Base-by-base conservation (phyloP, 2,888 invertebrate species). In the Brenthis ino region DNA sequence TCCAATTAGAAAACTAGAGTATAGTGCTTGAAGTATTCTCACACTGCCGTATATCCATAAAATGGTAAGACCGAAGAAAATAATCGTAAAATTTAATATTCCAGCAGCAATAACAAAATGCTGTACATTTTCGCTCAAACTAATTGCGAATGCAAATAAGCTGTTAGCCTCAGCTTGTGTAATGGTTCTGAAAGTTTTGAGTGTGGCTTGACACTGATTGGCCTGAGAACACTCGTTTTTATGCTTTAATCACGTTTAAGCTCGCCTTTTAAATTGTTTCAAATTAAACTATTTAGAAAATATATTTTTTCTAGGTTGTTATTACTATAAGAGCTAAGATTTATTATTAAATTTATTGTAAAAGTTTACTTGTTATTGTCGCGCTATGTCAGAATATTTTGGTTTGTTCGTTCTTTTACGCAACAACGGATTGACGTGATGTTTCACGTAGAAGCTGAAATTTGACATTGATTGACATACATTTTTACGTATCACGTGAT, bases 121-220 rank as follows among this genome's bases (percentile, higher is more conserved):
- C 51, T 63, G 61, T 57, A 66, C 60, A 56, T 69, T 65, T 70
- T 72, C 68, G 69, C 65, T 71, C 64, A 69, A 73, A 71, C 69
- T 73, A 73, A 74, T 74, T 73, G 69, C 70, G 65, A 66, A 75
- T 74, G 71, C 72, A 70, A 75, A 75, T 74, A 74, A 73, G 70
- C 72, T 71, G 74, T 74, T 70, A 66, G 74, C 68, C 67, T 70
- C 55, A 68, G 73, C 73, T 72, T 72, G 68, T 72, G 60, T 74
- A 70, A 72, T 72, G 68, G 70, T 57, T 67, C 68, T 64, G 68
- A 71, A 67, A 69, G 57, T 72, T 58, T 71, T 67, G 67, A 74
- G 68, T 56, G 65, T 60, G 47, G 65, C 71, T 72, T 72, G 70
- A 69, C 70, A 67, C 68, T 74, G 70, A 73, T 73, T 72, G 73